A percentile compares a stretch with the other conserved stretches of the same genome.
Conservation (phyloP, 2,113 vertebrate genomes). For the Sinocyclocheilus anophthalmus region DNA sequence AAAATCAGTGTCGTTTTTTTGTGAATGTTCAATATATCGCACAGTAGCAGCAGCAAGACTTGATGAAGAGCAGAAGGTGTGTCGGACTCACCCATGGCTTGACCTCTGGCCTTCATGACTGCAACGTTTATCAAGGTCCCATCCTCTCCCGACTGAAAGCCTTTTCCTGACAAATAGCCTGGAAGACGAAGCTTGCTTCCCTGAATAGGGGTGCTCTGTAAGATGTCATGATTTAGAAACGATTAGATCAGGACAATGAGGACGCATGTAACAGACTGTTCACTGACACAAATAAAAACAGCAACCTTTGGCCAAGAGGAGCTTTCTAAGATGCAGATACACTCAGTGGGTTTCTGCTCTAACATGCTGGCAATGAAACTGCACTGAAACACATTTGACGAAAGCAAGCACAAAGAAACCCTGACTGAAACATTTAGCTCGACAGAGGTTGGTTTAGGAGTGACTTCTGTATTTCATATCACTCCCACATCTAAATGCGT, state of each 20-base stretch:
- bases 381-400: not conserved
- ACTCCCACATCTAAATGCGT: not conserved
- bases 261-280: not conserved
- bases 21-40: no score
- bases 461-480: no score
- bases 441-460: not conserved
- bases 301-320: not conserved
- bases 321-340: not conserved
- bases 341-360: no score
- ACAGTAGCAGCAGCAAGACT: not conserved
- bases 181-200: constrained; percentile 95
- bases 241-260: not conserved
- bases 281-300: not conserved
- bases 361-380: not conserved
- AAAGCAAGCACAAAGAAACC: not conserved
- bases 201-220: constrained; percentile 88
- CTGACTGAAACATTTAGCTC: not conserved
- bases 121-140: constrained; percentile 86
- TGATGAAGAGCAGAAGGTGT: not conserved
- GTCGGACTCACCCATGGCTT: constrained; percentile 75
- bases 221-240: constrained; percentile 7
- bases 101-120: constrained; percentile 87
- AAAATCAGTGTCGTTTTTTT: no score
- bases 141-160: constrained; percentile 92
- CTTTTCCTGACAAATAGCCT: constrained; percentile 94